A percentile compares a stretch with the other conserved stretches of the same genome.
These are phyloP conservation scores for Druceiella hillmani DNA, from an alignment of 2,888 invertebrate genomes.

Conservation along the genomic window DNA sequence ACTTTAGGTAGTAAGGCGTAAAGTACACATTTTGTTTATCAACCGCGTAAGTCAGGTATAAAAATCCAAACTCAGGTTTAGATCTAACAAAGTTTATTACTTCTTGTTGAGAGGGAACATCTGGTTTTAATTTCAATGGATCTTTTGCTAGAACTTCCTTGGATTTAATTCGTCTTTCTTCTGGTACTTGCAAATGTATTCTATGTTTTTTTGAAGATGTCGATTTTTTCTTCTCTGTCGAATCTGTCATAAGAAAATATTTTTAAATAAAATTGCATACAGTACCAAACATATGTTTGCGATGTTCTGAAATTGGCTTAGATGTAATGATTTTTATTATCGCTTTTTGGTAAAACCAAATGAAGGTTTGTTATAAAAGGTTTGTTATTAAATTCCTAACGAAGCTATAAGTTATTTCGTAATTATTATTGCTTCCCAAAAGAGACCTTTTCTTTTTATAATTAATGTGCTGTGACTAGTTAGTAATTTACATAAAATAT, in stretches of 20 bases:
- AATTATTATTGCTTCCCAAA: no score
- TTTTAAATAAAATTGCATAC: no score
- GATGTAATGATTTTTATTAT: no score
- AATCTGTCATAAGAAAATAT: slow-evolving; percentile 8
- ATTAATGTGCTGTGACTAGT: no score
- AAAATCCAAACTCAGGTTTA: slow-evolving; percentile 58
- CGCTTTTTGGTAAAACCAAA: neutral
- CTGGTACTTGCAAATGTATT: no score
- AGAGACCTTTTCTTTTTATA: no score
- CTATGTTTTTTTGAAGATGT: slow-evolving; percentile 30
- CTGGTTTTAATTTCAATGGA: slow-evolving; percentile 41
- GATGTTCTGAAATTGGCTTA: no score
- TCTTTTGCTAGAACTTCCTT: slow-evolving; percentile 29
- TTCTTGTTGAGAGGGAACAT: slow-evolving; percentile 40
- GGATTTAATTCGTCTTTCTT: slow-evolving; percentile 24
- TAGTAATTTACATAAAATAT: neutral
- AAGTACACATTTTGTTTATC: slow-evolving; percentile 67
- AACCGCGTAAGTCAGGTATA: slow-evolving; percentile 72
- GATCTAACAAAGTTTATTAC: slow-evolving; percentile 48
- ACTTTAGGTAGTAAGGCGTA: slow-evolving; percentile 71
- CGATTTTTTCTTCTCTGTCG: slow-evolving; percentile 30
- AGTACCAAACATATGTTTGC: no score
- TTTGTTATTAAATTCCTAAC: slow-evolving; percentile 11
- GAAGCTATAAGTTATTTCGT: slow-evolving; percentile 7
- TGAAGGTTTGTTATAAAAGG: neutral